Conservation (phyloP, 2,113 vertebrate genomes). For the Collichthys lucidus region DNA sequence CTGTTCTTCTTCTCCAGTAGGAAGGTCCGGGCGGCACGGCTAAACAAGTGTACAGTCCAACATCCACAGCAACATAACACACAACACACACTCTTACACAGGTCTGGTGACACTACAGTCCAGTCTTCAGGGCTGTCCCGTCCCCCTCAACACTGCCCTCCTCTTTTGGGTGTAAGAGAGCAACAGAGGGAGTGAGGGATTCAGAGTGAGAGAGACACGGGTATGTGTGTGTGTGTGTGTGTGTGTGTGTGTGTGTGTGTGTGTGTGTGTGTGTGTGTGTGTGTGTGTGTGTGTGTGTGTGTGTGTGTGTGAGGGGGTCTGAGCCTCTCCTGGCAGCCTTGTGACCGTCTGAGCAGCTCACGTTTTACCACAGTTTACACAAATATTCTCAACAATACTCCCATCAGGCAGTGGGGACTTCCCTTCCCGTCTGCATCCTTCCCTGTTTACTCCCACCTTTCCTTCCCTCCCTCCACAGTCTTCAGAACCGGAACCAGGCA, state of each 20-base stretch:
- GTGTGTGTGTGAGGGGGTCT: constrained; percentile 12
- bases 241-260: not conserved
- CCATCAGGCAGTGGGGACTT: constrained; percentile 34
- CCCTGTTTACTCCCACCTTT: constrained; percentile 19
- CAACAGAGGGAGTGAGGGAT: not conserved
- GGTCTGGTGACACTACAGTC: constrained; percentile 7
- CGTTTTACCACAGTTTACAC: constrained; percentile 53
- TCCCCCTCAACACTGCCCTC: not conserved
- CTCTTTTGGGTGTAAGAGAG: constrained; percentile 20
- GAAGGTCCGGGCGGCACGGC: not conserved
- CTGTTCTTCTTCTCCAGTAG: constrained; percentile 29
- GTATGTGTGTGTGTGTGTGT: constrained; percentile 14
- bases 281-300: constrained; percentile 17
- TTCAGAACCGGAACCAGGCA: not conserved
- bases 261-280: not conserved
- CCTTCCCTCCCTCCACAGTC: not conserved
- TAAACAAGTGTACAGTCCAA: constrained; percentile 29
- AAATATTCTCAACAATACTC: constrained; percentile 67
- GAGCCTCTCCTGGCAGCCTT: constrained; percentile 42
- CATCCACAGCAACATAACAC: constrained; percentile 30
- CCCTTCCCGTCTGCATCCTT: constrained; percentile 51
- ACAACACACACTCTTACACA: constrained; percentile 5
- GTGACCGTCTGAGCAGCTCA: constrained; percentile 58
- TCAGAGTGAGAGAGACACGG: not conserved
- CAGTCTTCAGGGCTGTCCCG: constrained; percentile 13